Evolutionary conservation across 1,140 invertebrate genomes (phyloP).

Genomic region (Aphaenogaster ashmeadi): DNA sequence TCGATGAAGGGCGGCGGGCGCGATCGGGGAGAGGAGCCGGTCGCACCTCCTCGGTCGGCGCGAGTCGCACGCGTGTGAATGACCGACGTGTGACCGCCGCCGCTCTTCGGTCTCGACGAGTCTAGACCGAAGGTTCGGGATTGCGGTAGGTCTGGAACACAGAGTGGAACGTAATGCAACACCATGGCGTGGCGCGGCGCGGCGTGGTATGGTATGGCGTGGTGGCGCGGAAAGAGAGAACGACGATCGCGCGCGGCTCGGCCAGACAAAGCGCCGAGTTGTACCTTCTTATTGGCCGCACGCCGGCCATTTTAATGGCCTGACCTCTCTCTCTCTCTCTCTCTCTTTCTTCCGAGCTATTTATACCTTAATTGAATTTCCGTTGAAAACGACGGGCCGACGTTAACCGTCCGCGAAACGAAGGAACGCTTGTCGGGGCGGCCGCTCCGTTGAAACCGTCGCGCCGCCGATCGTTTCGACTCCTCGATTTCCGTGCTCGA

Average conservation of each 20-base stretch:
- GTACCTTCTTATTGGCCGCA: constrained; percentile 71
- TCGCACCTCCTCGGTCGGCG: constrained; percentile 26
- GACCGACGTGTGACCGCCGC: constrained; percentile 79
- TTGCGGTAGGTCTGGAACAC: constrained; percentile 81
- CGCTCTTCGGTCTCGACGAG: constrained; percentile 67
- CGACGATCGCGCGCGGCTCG: constrained; percentile 56
- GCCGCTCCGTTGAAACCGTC: background rate
- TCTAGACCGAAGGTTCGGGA: constrained; percentile 79
- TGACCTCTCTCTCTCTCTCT: constrained; percentile 19
- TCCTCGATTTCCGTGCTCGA: constrained; percentile 31
- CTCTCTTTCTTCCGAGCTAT: constrained; percentile 58
- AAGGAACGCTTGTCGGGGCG: constrained; percentile 9
- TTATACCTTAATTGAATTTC: constrained; percentile 78
- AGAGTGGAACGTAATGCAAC: constrained; percentile 76
- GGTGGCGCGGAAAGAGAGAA: constrained; percentile 45
- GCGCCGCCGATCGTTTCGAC: constrained; percentile 12
- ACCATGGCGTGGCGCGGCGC: constrained; percentile 65
- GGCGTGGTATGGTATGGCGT: constrained; percentile 15
- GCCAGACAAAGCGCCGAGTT: constrained; percentile 72
- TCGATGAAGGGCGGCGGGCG: constrained; percentile 47
- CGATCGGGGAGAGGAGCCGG: constrained; percentile 7
- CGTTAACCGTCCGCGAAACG: constrained; percentile 55
- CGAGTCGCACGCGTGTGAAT: constrained; percentile 77
- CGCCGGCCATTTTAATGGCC: constrained; percentile 70
- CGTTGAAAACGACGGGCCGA: constrained; percentile 68